Evolutionary conservation across 2,113 vertebrate species (phyloP), one percentile per base, ranked within the genome.

Genomic region (Pheucticus melanocephalus): DNA sequence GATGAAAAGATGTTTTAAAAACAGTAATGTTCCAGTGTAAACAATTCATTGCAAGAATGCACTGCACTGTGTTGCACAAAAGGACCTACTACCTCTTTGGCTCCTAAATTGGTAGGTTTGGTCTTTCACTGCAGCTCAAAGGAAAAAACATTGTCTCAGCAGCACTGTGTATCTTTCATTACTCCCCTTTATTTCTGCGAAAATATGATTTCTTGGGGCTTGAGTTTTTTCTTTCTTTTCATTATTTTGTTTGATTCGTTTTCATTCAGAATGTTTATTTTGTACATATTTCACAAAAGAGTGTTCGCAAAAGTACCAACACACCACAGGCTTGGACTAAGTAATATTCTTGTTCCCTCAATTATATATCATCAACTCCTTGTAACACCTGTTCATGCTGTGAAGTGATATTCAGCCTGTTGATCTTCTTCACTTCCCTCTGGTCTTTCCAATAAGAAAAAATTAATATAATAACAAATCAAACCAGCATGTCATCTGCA

Each of bases 171-270:
- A 42, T 53, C 18, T 65, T 73, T 66, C 50, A 53, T n/a, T 15
- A 35, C 2, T 76, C 6, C 5, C 5, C 4, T 90, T 48, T 61
- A 18, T 35, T 76, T 82, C 42, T 82, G 39, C 1, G 79, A 82
- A 85, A 79, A 66, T 37, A 17, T 19, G 6, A 39, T 70, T 86
- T 57, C 2, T 51, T 60, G 25, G 19, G 2, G 0, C 18, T 53
- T 11, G 5, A 42, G 13, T 3, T 4, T 0, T 0, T 28, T 8
- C n/a, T 57, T 28, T 39, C 10, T 11, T 56, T 31, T 37, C 5
- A 12, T 44, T 39, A 21, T 20, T 85, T 86, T 73, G 12, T 54
- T 51, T 68, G 24, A 60, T 35, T 61, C 1, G 11, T 68, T 82
- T 83, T 5, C 15, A 35, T 39, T 42, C 69, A 59, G 51, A 75